Evolutionary conservation across 2,888 invertebrate species (phyloP), one percentile per base, ranked within the genome.

Genomic region (Drosophila prolongata): DNA sequence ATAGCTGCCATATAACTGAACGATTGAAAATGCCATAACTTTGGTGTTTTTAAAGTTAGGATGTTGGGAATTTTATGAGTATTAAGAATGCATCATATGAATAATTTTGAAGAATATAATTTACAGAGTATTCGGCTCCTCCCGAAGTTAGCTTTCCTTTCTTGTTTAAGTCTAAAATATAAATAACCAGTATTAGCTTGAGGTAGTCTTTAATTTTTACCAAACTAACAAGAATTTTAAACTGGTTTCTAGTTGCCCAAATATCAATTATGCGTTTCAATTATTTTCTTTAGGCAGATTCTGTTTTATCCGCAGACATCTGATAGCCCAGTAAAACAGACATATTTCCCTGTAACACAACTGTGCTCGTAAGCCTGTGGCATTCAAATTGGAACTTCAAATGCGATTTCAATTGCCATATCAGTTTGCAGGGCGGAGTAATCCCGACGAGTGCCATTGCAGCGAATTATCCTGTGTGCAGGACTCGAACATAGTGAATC

Each of bases 391-490:
- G 38, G 50, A 50, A 30, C n/a, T 47, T n/a, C 6, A 37, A 38
- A 38, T 8, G 52, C n/a, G 44, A 24, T 35, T 46, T 65, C 47
- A 47, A 64, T 53, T 66, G 53, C 16, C 40, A 64, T 54, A 60
- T 50, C 64, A 49, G 11, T 35, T 24, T 14, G 9, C 38, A 27
- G 34, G 46, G 34, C 3, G 38, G 38, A 24, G 38, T 61, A 53
- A 65, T 53, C 53, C 38, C 14, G 24, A n/a, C 46, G 65, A 53
- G 64, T 11, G 24, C 65, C 58, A 47, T 58, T 40, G 52, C 37
- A 60, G 44, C 38, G 38, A 24, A 47, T 64, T 64, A 47, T 47
- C 64, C 64, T 64, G 47, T 47, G n/a, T 19, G 16, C 64, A 54
- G 64, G 46, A 53, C 64, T 64, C 40, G 47, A 66, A 47, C 53